Evolutionary conservation across 2,113 vertebrate genomes (phyloP).

Genomic region (Pandion haliaetus): DNA sequence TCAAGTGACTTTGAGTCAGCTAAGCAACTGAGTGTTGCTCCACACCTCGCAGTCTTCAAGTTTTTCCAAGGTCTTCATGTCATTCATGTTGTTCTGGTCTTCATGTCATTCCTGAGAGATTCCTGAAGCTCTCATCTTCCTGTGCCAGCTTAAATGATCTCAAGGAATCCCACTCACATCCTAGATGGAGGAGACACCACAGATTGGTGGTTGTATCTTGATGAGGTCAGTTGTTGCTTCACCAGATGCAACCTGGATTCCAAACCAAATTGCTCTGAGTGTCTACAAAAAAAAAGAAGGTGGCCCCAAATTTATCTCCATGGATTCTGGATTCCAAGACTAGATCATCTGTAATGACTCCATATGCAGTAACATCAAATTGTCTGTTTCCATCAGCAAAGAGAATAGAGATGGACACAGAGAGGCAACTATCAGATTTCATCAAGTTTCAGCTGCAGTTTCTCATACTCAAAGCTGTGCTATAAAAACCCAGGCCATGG

Average conservation of each 20-base stretch:
- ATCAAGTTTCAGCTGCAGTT: background rate
- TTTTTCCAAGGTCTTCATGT: background rate
- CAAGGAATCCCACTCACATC: background rate
- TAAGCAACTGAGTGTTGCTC: background rate
- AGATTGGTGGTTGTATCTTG: background rate
- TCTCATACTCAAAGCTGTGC: background rate
- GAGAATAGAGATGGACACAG: background rate
- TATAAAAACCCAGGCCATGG: background rate
- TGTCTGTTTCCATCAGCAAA: background rate
- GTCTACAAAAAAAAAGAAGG: background rate
- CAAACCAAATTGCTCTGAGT: background rate
- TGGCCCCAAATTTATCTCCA: background rate
- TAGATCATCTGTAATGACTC: background rate
- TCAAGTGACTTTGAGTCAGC: background rate
- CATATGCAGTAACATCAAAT: background rate
- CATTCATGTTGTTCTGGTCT: accelerated
- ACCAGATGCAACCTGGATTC: background rate
- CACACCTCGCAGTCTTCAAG: accelerated
- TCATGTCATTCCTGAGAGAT: background rate
- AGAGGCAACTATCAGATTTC: background rate
- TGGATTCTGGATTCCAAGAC: background rate
- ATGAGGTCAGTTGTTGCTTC: background rate
- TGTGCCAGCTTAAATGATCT: background rate
- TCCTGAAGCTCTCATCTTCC: background rate
- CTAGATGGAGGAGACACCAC: background rate